phyloP scores from a whole-genome alignment of 2,797 vertebrate genomes.

The Thripadectes ignobilis region DNA sequence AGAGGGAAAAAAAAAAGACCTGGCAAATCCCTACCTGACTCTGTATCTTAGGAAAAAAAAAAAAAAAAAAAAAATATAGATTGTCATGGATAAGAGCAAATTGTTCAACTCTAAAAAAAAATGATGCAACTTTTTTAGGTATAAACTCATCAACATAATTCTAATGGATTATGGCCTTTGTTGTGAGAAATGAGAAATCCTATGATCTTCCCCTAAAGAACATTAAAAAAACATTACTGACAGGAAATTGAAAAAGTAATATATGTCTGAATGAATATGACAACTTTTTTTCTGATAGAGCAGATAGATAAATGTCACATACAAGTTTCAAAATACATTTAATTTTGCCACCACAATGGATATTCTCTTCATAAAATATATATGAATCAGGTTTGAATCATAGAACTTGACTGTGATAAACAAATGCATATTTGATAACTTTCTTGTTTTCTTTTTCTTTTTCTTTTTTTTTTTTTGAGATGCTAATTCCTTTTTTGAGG shows the following conservation, averaged over 20 bases:
- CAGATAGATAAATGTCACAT: slow-evolving; percentile 77
- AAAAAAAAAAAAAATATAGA: neutral
- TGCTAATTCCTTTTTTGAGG: slow-evolving; percentile 21
- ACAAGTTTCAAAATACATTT: slow-evolving; percentile 76
- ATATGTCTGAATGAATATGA: slow-evolving; percentile 74
- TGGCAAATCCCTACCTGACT: neutral
- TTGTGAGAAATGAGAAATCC: slow-evolving; percentile 78
- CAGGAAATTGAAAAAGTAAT: slow-evolving; percentile 84
- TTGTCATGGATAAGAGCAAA: slow-evolving; percentile 78
- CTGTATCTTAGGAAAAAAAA: neutral
- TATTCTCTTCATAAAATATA: slow-evolving; percentile 74
- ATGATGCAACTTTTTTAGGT: slow-evolving; percentile 74
- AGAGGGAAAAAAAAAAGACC: neutral
- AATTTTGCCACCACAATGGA: slow-evolving; percentile 77
- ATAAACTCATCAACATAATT: slow-evolving; percentile 87
- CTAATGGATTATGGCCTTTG: slow-evolving; percentile 84
- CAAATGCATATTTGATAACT: slow-evolving; percentile 70
- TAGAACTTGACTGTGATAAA: slow-evolving; percentile 63
- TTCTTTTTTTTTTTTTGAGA: neutral
- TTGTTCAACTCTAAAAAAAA: slow-evolving; percentile 79
- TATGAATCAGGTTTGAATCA: slow-evolving; percentile 65
- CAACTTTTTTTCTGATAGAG: slow-evolving; percentile 79
- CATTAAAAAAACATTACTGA: slow-evolving; percentile 76
- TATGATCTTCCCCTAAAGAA: slow-evolving; percentile 70
- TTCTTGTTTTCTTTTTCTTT: neutral